These are phyloP conservation scores for Clinocottus analis DNA, from an alignment of 2,113 vertebrate genomes.

Conservation along the genomic window DNA sequence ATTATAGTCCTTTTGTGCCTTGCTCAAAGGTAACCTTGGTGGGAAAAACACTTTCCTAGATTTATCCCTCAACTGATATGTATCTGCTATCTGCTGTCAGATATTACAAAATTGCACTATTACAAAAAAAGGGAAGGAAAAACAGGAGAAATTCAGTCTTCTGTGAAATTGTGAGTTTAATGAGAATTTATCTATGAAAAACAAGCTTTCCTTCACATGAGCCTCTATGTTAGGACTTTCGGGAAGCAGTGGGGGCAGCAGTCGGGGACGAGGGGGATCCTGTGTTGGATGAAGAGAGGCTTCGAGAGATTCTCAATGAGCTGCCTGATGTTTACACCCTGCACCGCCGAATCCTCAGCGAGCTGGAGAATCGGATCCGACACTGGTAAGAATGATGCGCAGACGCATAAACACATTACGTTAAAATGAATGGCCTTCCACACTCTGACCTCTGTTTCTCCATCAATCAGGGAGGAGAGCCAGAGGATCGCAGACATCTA, in stretches of 20 bases:
- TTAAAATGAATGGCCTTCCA: background rate
- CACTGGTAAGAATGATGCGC: constrained; percentile 84
- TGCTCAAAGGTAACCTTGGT: too few species aligned
- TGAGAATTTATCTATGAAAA: background rate
- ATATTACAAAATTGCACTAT: constrained; percentile 2
- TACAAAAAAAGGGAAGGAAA: background rate
- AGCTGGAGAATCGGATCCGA: constrained; percentile 87
- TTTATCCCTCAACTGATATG: too few species aligned
- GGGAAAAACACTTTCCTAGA: too few species aligned
- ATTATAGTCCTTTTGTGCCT: too few species aligned
- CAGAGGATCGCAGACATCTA: constrained; percentile 92
- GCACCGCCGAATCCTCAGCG: constrained; percentile 88
- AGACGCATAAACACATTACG: background rate
- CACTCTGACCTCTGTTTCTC: constrained; percentile 7
- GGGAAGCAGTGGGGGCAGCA: constrained; percentile 82
- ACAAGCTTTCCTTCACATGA: background rate
- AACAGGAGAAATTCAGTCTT: background rate
- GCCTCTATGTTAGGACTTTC: constrained; percentile 85
- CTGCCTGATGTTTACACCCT: constrained; percentile 89
- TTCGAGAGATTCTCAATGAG: constrained; percentile 88
- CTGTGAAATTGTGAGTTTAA: background rate
- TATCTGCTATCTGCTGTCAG: constrained; percentile 20
- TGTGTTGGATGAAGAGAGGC: constrained; percentile 81
- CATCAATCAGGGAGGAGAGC: constrained; percentile 86
- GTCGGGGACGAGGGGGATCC: constrained; percentile 83